Percentiles rank a stretch among this genome's conserved stretches.
Conservation (phyloP, 2,113 vertebrate genomes). For the Myotis lucifugus region DNA sequence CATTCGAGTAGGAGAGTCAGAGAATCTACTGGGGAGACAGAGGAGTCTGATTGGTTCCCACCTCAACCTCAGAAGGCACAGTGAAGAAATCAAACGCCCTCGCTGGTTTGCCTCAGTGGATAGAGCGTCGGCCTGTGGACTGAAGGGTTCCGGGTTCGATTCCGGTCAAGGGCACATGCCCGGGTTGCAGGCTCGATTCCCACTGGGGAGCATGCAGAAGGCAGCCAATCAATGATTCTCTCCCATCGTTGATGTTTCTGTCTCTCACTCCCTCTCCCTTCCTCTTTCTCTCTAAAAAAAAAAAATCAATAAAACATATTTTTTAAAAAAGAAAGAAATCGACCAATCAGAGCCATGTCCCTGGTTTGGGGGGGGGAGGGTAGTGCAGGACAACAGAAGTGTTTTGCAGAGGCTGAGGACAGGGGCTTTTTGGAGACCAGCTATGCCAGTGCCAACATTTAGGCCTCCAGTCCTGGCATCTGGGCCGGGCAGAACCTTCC, state of each 20-base stretch:
- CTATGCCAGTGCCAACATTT: rapidly evolving
- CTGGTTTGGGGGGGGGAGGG: neutral
- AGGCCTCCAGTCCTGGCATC: neutral
- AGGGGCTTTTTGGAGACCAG: neutral
- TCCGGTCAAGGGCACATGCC: too few species aligned
- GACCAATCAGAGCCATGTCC: neutral
- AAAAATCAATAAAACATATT: too few species aligned
- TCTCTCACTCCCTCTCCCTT: too few species aligned
- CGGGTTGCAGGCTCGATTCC: too few species aligned
- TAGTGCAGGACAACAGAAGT: rapidly evolving
- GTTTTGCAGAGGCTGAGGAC: neutral
- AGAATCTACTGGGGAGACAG: neutral
- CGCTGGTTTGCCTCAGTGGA: too few species aligned
- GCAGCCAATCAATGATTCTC: too few species aligned
- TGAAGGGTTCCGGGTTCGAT: too few species aligned
- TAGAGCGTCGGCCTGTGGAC: too few species aligned
- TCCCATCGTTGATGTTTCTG: too few species aligned
- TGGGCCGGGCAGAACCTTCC: neutral
- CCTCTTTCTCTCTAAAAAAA: too few species aligned
- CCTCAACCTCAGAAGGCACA: neutral
- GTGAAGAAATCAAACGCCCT: neutral
- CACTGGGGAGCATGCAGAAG: too few species aligned
- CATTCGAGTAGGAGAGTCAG: neutral
- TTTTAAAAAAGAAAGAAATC: neutral
- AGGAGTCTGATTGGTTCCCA: neutral